A percentile compares a stretch with the other conserved stretches of the same genome.
Evolutionary conservation across 2,797 vertebrate genomes (phyloP).

Genomic region (Hapalemur alaotrensis): DNA sequence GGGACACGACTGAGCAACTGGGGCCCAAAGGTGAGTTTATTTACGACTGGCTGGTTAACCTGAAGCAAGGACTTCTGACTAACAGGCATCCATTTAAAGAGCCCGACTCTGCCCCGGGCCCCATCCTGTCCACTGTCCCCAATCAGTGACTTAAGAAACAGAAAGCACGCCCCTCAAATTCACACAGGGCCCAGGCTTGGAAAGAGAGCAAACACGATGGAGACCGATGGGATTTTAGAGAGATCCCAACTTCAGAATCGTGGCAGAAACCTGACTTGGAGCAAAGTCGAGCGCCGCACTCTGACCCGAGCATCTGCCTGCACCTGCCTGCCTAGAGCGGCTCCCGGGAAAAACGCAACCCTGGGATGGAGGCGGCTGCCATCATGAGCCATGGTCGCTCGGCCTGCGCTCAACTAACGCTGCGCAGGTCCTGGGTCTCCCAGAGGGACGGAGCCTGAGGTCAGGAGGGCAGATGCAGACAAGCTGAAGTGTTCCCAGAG

Average conservation of each 20-base stretch:
- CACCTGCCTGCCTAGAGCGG: background rate
- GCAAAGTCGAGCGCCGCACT: background rate
- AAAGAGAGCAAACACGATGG: background rate
- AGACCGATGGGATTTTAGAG: background rate
- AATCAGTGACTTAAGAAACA: background rate
- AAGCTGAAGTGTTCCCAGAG: background rate
- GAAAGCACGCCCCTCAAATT: background rate
- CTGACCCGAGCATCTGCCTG: accelerated
- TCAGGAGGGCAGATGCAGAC: background rate
- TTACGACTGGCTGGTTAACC: background rate
- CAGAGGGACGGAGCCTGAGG: background rate
- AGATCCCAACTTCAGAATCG: background rate
- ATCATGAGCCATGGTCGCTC: accelerated
- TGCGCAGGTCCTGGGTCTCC: background rate
- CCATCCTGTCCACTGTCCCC: background rate
- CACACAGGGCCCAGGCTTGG: too few species aligned
- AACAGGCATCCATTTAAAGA: background rate
- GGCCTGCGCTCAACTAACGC: background rate
- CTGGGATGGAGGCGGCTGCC: background rate
- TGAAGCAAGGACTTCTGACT: background rate
- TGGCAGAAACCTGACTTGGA: background rate
- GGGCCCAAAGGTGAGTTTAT: background rate
- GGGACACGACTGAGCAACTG: background rate
- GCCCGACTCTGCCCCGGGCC: background rate
- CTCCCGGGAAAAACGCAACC: background rate